A percentile compares a stretch with the other conserved stretches of the same genome.
These are phyloP conservation scores for Anolis carolinensis DNA, from an alignment of 2,113 vertebrate genomes.

Conservation along the genomic window DNA sequence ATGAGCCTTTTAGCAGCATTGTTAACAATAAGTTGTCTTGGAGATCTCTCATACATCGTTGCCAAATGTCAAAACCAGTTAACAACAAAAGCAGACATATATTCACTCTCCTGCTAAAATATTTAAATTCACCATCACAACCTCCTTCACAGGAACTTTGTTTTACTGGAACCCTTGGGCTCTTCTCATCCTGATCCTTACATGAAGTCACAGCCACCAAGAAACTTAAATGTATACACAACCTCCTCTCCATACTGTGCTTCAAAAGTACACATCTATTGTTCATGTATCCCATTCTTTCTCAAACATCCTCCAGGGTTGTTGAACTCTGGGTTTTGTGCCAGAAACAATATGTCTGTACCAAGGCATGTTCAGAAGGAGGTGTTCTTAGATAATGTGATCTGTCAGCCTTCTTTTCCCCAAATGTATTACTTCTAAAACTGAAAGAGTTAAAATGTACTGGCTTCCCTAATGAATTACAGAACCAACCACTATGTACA, in stretches of 20 bases:
- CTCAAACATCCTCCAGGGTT: not conserved
- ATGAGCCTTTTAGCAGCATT: too few relatives aligned
- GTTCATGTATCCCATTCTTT: not conserved
- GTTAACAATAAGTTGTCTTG: too few relatives aligned
- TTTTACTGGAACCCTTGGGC: not conserved
- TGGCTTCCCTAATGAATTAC: not conserved
- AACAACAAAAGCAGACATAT: not conserved
- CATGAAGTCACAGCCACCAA: not conserved
- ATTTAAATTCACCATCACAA: not conserved
- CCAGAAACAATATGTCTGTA: not conserved
- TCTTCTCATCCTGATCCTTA: not conserved
- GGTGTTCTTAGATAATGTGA: not conserved
- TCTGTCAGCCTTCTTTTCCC: not conserved
- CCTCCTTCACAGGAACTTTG: too few relatives aligned
- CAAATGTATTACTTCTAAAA: not conserved
- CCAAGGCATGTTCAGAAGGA: not conserved
- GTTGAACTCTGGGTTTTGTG: not conserved
- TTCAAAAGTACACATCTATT: not conserved
- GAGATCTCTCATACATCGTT: too few relatives aligned
- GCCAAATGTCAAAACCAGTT: too few relatives aligned
- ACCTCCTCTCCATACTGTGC: not conserved
- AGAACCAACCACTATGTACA: not conserved
- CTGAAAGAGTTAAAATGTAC: not conserved
- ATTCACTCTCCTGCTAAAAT: not conserved
- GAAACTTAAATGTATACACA: not conserved